Conservation (phyloP, 2,888 invertebrate species). For the Heliconius sara region DNA sequence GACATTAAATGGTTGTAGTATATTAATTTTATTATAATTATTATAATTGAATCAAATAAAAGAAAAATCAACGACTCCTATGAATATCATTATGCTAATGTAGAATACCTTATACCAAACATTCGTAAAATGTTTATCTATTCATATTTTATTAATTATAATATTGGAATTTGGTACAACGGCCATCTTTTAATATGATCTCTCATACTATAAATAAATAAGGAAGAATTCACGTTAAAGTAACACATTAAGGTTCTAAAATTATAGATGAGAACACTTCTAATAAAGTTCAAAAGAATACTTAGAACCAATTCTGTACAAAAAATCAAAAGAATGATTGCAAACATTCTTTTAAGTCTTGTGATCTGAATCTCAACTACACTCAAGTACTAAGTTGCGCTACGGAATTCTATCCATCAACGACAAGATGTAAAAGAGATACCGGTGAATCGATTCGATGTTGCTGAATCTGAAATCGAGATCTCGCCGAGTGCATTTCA, state of each 20-base stretch:
- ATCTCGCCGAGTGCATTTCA: constrained; percentile 77
- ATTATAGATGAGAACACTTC: neutral
- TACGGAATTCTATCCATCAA: constrained; percentile 54
- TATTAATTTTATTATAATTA: neutral
- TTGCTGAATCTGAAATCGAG: constrained; percentile 77
- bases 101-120: neutral
- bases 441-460: constrained; percentile 55
- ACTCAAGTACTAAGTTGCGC: constrained; percentile 50
- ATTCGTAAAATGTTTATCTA: neutral
- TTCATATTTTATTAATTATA: constrained; percentile 12
- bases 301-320: neutral
- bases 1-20: neutral
- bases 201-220: neutral
- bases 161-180: constrained; percentile 1
- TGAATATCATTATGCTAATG: constrained; percentile 5
- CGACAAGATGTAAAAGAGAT: constrained; percentile 54
- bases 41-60: constrained; percentile 3
- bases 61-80: constrained; percentile 1
- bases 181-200: neutral
- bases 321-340: constrained; percentile 15
- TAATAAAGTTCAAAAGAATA: neutral
- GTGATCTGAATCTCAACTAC: constrained; percentile 35
- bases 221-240: neutral
- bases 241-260: neutral
- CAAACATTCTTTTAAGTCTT: constrained; percentile 18